Evolutionary conservation across 2,797 vertebrate genomes (phyloP), one percentile per base, ranked within the genome.

Genomic region (Macrochelys suwanniensis): DNA sequence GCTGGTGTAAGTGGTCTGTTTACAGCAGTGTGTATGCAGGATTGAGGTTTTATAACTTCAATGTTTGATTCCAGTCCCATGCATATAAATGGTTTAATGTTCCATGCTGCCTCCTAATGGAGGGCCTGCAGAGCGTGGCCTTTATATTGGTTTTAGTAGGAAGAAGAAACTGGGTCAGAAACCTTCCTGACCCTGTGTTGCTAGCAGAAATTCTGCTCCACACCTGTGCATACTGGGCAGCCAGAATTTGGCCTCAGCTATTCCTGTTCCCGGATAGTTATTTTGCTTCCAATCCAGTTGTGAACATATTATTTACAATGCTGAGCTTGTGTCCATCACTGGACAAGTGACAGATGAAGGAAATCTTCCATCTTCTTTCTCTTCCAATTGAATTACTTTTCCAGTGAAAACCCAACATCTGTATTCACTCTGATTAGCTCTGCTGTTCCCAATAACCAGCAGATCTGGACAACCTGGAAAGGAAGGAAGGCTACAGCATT

Each of bases 91-190:
- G 31, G 3, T 53, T 83, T 77, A 13, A 12, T 83, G 13, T 47
- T 77, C 50, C 2, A 1, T 33, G 11, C 85, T 50, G 81, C 4
- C 0, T 23, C 10, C 71, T 91, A 80, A 26, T 82, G 82, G 50
- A 92, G 71, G 28, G 2, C 9, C 8, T 93, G 42, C 59, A 89
- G 81, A 88, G 37, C 33, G 74, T 77, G 45, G 45, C 85, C 68
- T 23, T 50, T 93, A 80, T 54, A 94, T 26, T 82, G 88, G 0
- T 61, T 86, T 89, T 21, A 25, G 15, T 89, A 68, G 88, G 37
- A 84, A 86, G 81, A 81, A 94, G 85, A 95, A 96, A 51, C 50
- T 80, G 84, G 89, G 71, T 88, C 87, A 89, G 87, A 92, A 80
- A n/a, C 76, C 25, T 50, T 89, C 51, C 82, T 47, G 37, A 86